Evolutionary conservation across 2,113 vertebrate genomes (phyloP).

Genomic region (Pseudorasbora parva): DNA sequence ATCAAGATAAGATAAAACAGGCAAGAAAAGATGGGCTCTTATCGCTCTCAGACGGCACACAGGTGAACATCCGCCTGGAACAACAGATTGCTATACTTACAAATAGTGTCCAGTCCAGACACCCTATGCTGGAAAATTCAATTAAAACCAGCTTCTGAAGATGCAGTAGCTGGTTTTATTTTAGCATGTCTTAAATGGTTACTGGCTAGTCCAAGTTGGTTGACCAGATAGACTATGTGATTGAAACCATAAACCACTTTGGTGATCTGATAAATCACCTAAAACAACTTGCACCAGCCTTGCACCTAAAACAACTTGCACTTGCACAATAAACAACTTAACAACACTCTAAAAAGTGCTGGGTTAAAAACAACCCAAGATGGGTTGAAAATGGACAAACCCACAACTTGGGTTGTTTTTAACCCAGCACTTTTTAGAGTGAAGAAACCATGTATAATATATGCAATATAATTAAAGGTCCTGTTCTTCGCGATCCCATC

Average conservation of each 20-base stretch:
- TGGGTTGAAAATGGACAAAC: too few species aligned
- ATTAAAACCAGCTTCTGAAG: background rate
- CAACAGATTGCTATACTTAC: background rate
- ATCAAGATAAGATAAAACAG: conserved; percentile 31
- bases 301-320: background rate
- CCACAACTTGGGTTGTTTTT: too few species aligned
- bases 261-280: background rate
- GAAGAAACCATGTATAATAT: too few species aligned
- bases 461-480: background rate
- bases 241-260: background rate
- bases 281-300: background rate
- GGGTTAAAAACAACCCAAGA: too few species aligned
- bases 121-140: background rate
- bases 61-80: conserved; percentile 14
- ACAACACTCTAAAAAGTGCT: too few species aligned
- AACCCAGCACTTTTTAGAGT: too few species aligned
- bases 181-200: background rate
- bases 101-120: background rate
- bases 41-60: background rate
- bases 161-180: background rate
- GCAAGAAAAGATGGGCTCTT: background rate
- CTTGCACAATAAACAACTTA: background rate
- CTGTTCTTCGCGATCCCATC: too few species aligned
- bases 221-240: background rate
- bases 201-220: background rate